Conservation (phyloP, 1,140 invertebrate species). For the Drosophila erecta region DNA sequence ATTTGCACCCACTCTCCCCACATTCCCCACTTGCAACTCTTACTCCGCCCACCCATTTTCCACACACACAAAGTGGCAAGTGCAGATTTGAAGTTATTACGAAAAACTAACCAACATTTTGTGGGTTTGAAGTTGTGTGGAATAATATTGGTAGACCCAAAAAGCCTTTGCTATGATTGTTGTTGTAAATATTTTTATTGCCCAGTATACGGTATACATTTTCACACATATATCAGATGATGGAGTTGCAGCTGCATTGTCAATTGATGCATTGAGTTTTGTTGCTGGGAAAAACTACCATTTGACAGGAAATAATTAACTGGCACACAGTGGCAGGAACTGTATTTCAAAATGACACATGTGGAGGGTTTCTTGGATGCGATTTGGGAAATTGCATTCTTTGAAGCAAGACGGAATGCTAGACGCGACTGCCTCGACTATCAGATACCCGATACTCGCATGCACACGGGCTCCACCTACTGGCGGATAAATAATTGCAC, state of each 20-base stretch:
- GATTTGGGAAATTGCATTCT: constrained; percentile 1
- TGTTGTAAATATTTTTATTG: constrained; percentile 70
- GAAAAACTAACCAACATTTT: constrained; percentile 85
- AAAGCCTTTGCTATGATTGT: constrained; percentile 71
- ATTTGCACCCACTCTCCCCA: not conserved
- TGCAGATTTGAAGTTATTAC: constrained; percentile 84
- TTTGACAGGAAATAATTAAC: constrained; percentile 47
- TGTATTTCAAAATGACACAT: constrained; percentile 26
- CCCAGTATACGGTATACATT: constrained; percentile 22
- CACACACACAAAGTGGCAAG: constrained; percentile 73
- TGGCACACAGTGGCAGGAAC: constrained; percentile 13
- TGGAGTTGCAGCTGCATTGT: constrained; percentile 37
- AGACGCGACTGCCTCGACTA: too few species aligned
- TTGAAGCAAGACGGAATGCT: too few species aligned
- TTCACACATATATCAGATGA: constrained; percentile 6
- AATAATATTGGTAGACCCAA: constrained; percentile 84
- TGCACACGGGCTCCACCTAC: too few species aligned
- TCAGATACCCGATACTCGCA: too few species aligned
- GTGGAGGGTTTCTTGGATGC: not conserved
- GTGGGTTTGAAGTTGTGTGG: constrained; percentile 85
- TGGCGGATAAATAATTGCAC: too few species aligned
- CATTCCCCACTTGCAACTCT: not conserved
- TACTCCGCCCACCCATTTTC: constrained; percentile 1
- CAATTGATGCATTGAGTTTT: constrained; percentile 43
- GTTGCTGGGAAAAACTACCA: constrained; percentile 11